Evolutionary conservation across 2,113 vertebrate genomes (phyloP).

Genomic region (Sakesphorus luctuosus): DNA sequence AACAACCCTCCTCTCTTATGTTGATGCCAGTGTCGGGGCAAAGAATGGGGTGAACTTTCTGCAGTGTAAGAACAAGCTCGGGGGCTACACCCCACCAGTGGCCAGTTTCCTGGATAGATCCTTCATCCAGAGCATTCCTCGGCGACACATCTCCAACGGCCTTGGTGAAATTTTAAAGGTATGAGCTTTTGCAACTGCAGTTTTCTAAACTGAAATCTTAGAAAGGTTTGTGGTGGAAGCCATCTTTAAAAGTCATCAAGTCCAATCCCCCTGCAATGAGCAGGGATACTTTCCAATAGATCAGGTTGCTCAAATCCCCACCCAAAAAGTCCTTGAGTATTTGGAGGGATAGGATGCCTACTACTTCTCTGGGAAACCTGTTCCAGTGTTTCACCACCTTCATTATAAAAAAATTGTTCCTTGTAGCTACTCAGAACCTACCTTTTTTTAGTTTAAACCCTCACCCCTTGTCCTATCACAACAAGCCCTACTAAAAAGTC

Average conservation of each 20-base stretch:
- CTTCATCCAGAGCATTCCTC: constrained; percentile 80
- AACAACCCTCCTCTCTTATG: constrained; percentile 83
- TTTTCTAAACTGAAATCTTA: background rate
- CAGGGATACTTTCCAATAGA: background rate
- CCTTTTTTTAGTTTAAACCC: background rate
- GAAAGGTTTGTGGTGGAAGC: background rate
- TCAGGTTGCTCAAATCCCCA: background rate
- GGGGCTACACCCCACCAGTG: constrained; percentile 78
- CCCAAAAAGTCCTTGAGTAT: too few species aligned
- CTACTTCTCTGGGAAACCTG: background rate
- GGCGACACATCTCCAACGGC: constrained; percentile 83
- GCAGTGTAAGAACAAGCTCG: constrained; percentile 86
- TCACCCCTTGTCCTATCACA: background rate
- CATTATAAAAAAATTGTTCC: background rate
- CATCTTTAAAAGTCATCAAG: background rate
- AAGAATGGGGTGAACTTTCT: constrained; percentile 86
- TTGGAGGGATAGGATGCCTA: background rate
- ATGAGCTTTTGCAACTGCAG: background rate
- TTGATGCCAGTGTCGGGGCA: constrained; percentile 82
- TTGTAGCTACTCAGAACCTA: background rate
- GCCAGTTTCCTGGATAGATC: constrained; percentile 82
- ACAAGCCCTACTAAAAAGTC: background rate
- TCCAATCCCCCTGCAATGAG: accelerated
- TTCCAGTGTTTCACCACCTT: background rate
- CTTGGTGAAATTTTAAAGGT: constrained; percentile 87